Evolutionary conservation across 2,888 invertebrate species (phyloP).

Genomic region (Dolichopus griseipennis): DNA sequence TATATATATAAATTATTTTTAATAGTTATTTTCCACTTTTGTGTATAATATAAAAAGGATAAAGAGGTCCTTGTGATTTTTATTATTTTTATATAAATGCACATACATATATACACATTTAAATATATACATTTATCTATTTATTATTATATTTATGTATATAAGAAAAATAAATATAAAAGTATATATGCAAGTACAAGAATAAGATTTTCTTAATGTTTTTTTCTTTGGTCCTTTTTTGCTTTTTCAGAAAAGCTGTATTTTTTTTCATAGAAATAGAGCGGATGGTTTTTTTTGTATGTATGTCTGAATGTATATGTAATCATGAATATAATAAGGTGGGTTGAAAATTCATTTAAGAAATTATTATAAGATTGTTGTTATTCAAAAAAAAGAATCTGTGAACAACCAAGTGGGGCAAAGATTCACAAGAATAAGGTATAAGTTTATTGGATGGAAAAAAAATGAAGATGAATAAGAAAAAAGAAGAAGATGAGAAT

Average conservation of each 20-base stretch:
- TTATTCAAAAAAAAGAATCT: background rate
- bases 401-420: background rate
- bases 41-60: background rate
- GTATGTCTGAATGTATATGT: background rate
- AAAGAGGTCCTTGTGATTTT: slow-evolving; percentile 5
- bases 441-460: background rate
- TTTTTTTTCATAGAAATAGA: too few species aligned
- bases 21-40: slow-evolving; percentile 4
- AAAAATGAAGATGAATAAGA: background rate
- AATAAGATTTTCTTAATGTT: background rate
- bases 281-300: background rate
- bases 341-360: background rate
- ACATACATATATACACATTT: background rate
- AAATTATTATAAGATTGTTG: background rate
- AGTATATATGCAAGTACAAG: too few species aligned
- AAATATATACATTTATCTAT: too few species aligned
- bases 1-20: background rate
- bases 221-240: too few species aligned
- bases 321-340: background rate
- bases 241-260: too few species aligned
- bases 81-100: background rate
- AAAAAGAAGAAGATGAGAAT: background rate
- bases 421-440: too few species aligned
- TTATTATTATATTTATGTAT: too few species aligned
- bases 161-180: too few species aligned